Conservation (phyloP, 2,888 invertebrate species). For the Stenolophus ochropezus region DNA sequence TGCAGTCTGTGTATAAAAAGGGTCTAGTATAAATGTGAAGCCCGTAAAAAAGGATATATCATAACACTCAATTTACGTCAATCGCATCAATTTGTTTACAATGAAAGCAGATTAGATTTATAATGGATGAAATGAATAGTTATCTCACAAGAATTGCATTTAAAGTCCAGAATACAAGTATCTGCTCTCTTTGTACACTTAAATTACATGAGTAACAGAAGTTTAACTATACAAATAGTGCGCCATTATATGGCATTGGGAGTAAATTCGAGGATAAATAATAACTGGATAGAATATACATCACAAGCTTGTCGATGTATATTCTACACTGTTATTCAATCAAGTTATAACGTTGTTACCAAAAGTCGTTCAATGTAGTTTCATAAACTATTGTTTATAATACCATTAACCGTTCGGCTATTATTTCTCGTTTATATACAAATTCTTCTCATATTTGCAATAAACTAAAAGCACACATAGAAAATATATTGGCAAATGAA, state of each 20-base stretch:
- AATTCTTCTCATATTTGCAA: conserved; percentile 39
- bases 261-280: conserved; percentile 40
- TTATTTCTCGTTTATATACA: conserved; percentile 39
- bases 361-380: conserved; percentile 50
- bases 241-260: conserved; percentile 38
- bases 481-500: conserved; percentile 41
- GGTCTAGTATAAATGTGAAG: conserved; percentile 53
- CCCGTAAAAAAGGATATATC: conserved; percentile 52
- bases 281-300: conserved; percentile 46
- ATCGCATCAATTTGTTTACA: conserved; percentile 47
- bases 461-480: conserved; percentile 45
- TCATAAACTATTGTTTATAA: conserved; percentile 44
- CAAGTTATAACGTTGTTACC: conserved; percentile 40
- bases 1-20: conserved; percentile 42
- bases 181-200: conserved; percentile 54
- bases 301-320: conserved; percentile 32
- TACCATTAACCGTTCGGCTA: conserved; percentile 33
- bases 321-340: conserved; percentile 38
- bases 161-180: conserved; percentile 36
- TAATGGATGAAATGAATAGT: conserved; percentile 28
- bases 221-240: conserved; percentile 49
- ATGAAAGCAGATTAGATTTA: conserved; percentile 55
- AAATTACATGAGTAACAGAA: conserved; percentile 40
- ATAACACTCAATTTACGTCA: conserved; percentile 52
- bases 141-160: conserved; percentile 19